Evolutionary conservation across 2,113 vertebrate species (phyloP).

Genomic region (Miniopterus natalensis): DNA sequence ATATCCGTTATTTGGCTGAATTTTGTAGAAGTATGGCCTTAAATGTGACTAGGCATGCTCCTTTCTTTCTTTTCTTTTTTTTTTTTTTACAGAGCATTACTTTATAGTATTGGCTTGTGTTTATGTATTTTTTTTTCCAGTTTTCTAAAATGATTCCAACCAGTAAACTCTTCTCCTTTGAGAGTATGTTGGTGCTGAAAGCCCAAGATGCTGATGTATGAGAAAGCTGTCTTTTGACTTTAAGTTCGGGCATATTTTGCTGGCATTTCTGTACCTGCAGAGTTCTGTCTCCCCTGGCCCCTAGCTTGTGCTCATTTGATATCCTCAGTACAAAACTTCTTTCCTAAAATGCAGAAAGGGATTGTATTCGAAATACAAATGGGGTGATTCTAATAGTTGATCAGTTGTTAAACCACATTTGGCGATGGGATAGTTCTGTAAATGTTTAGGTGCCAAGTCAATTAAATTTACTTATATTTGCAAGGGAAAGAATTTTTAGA

Average conservation of each 20-base stretch:
- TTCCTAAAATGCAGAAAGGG: background rate
- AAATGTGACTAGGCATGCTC: constrained; percentile 11
- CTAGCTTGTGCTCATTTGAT: background rate
- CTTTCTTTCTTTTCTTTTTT: background rate
- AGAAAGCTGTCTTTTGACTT: background rate
- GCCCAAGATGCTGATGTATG: background rate
- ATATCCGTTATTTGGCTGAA: constrained; percentile 70
- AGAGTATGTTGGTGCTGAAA: background rate
- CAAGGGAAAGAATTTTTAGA: background rate
- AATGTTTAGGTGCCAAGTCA: background rate
- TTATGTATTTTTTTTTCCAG: background rate
- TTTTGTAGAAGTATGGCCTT: constrained; percentile 56
- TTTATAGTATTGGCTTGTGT: constrained; percentile 23
- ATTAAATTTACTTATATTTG: constrained; percentile 40
- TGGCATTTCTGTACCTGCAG: background rate
- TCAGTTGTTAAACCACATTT: background rate
- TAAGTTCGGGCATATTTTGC: background rate
- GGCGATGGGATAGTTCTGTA: background rate
- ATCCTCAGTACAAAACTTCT: background rate
- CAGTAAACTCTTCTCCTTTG: background rate
- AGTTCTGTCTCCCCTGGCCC: background rate
- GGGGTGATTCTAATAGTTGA: background rate
- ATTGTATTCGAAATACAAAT: background rate
- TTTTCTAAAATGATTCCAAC: constrained; percentile 44
- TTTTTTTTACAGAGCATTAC: background rate